Conservation (phyloP, 2,888 invertebrate genomes). For the Drosophila diplacantha region DNA sequence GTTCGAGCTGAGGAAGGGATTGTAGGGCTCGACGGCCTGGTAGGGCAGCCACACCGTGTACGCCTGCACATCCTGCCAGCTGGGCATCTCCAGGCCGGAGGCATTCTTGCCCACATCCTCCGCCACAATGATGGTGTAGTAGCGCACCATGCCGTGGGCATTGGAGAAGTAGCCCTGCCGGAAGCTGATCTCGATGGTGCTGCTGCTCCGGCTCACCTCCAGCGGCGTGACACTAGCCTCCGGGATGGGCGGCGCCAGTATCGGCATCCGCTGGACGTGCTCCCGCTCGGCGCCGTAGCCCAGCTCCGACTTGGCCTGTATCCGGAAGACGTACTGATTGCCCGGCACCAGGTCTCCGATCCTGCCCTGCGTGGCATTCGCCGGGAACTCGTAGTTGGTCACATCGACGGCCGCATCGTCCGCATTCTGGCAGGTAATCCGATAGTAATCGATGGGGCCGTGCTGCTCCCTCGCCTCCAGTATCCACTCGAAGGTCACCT, state of each 20-base stretch:
- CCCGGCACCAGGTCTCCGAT: conserved; percentile 87
- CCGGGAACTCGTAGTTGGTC: conserved; percentile 81
- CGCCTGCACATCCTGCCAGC: conserved; percentile 94
- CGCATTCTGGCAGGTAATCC: conserved; percentile 85
- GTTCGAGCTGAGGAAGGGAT: conserved; percentile 87
- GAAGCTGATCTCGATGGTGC: conserved; percentile 88
- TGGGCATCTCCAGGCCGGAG: conserved; percentile 89
- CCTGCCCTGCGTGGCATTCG: conserved; percentile 83
- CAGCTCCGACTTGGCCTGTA: conserved; percentile 91
- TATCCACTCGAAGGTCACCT: conserved; percentile 89
- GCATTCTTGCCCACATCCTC: conserved; percentile 91
- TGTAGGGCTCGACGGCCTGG: conserved; percentile 92
- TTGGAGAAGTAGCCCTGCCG: conserved; percentile 92
- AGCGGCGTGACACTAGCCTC: conserved; percentile 85
- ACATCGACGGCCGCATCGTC: conserved; percentile 81
- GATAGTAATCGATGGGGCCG: conserved; percentile 88
- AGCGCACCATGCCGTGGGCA: conserved; percentile 87
- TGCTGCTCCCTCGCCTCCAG: conserved; percentile 87
- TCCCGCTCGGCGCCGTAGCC: conserved; percentile 86
- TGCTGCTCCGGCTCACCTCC: conserved; percentile 85
- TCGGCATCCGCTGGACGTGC: conserved; percentile 90
- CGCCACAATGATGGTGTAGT: conserved; percentile 92
- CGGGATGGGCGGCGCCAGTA: conserved; percentile 85
- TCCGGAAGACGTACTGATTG: conserved; percentile 87
- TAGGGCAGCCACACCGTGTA: conserved; percentile 95